Conservation (phyloP, 2,113 vertebrate genomes). For the Lasiurus borealis region DNA sequence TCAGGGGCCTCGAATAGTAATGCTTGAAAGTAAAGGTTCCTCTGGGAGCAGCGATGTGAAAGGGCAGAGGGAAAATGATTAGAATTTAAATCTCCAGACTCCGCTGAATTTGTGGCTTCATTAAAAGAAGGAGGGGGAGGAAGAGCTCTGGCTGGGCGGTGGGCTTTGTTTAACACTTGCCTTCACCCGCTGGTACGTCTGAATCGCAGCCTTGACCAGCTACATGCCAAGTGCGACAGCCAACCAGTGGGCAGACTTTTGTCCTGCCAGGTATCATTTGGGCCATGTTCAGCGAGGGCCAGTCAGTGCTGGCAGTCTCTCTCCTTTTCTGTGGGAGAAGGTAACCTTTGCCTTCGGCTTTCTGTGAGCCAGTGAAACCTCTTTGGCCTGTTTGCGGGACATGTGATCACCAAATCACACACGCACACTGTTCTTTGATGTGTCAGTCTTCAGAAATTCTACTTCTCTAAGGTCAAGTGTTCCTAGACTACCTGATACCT, state of each 20-base stretch:
- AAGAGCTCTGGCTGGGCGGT: slow-evolving; percentile 54
- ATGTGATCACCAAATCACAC: slow-evolving; percentile 15
- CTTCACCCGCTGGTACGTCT: not conserved
- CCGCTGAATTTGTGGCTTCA: slow-evolving; percentile 81
- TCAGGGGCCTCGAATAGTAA: slow-evolving; percentile 72
- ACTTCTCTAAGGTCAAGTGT: slow-evolving; percentile 27
- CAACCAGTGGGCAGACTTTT: not conserved
- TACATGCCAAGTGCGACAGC: too few relatives aligned
- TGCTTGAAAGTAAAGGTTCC: slow-evolving; percentile 81
- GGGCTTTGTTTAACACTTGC: slow-evolving; percentile 71
- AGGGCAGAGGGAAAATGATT: slow-evolving; percentile 83
- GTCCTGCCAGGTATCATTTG: not conserved
- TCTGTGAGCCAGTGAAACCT: not conserved
- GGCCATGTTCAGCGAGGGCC: not conserved
- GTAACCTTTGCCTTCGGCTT: slow-evolving; percentile 50
- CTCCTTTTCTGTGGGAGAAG: not conserved
- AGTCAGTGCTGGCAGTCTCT: not conserved
- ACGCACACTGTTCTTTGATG: slow-evolving; percentile 33
- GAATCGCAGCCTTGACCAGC: not conserved
- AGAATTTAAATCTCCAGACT: slow-evolving; percentile 84
- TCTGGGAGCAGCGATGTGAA: slow-evolving; percentile 76
- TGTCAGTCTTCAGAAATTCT: slow-evolving; percentile 48
- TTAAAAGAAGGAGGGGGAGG: slow-evolving; percentile 66
- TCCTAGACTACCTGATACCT: slow-evolving; percentile 28
- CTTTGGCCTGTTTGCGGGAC: slow-evolving; percentile 48